phyloP scores from a whole-genome alignment of 2,888 invertebrate species.

The Drosophila kuntzei region DNA sequence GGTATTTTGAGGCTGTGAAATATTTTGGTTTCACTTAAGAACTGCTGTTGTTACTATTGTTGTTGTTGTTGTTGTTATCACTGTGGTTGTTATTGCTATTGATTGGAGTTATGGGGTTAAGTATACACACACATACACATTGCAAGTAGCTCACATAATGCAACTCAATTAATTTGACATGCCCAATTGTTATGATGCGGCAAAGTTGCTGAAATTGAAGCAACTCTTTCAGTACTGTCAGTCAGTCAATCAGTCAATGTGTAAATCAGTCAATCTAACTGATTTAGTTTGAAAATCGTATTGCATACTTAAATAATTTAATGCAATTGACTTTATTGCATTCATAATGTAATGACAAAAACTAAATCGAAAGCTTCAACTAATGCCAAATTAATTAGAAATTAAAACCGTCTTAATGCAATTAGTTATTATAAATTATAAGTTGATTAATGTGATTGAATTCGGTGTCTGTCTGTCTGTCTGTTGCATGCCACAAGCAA shows the following conservation, averaged over 20 bases:
- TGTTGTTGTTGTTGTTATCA: slow-evolving; percentile 14
- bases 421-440: slow-evolving; percentile 34
- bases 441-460: slow-evolving; percentile 28
- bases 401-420: slow-evolving; percentile 12
- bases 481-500: slow-evolving; percentile 25
- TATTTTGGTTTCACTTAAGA: slow-evolving; percentile 64
- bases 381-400: slow-evolving; percentile 38
- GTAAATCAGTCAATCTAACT: slow-evolving; percentile 14
- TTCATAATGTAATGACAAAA: slow-evolving; percentile 18
- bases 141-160: slow-evolving; percentile 36
- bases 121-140: slow-evolving; percentile 12
- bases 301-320: slow-evolving; percentile 28
- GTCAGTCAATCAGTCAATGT: slow-evolving; percentile 25
- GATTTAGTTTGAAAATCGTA: slow-evolving; percentile 3
- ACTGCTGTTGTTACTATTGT: slow-evolving; percentile 36
- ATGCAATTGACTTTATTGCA: slow-evolving; percentile 23
- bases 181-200: slow-evolving; percentile 46
- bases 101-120: slow-evolving; percentile 48
- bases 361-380: background rate
- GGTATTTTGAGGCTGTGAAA: slow-evolving; percentile 58
- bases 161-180: slow-evolving; percentile 74
- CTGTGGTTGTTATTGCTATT: slow-evolving; percentile 32
- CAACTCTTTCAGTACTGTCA: slow-evolving; percentile 16
- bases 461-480: background rate
- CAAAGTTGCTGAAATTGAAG: slow-evolving; percentile 7